Evolutionary conservation across 2,888 invertebrate species (phyloP), one percentile per base, ranked within the genome.

Genomic region (Seira ritae): DNA sequence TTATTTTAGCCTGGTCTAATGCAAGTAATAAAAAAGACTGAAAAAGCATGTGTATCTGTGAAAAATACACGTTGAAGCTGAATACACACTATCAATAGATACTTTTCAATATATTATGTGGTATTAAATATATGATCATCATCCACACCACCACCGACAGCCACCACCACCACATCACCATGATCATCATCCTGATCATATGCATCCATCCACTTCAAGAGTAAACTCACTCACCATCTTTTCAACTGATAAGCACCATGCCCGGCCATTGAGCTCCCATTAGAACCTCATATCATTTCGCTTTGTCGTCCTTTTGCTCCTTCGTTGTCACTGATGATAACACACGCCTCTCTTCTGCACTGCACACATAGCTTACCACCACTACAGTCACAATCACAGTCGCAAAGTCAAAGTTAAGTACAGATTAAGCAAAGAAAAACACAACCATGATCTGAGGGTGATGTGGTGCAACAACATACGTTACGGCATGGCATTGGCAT

Each of bases 241-340:
- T 50, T 78, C 65, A 77, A 84, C 81, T 72, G 84, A 81, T 80
- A 84, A 81, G 80, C 82, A 80, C 82, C 80, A 75, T 85, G 86
- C 84, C 86, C 86, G 86, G 85, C 86, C 86, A 86, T 86, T 86
- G 85, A 83, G 84, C 84, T 83, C 84, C 78, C 84, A 85, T 83
- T 85, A 85, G 79, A 80, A 80, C 66, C 78, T 79, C 85, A 76
- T 80, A 80, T 81, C 81, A 78, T 79, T 80, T 69, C 50, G 80
- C 76, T 85, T 80, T 73, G 80, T 73, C 69, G 73, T 80, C 80
- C 62, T 73, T 78, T 79, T 73, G 68, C 69, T 74, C 68, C 80
- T 80, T 31, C 31, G 31, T 31, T 80, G 80, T 80, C 80, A 80
- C 73, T 80, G 79, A 22, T 55, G 79, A 74, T 73, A 76, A 76